phyloP scores from a whole-genome alignment of 2,113 vertebrate genomes.

The Cyrtonyx montezumae region DNA sequence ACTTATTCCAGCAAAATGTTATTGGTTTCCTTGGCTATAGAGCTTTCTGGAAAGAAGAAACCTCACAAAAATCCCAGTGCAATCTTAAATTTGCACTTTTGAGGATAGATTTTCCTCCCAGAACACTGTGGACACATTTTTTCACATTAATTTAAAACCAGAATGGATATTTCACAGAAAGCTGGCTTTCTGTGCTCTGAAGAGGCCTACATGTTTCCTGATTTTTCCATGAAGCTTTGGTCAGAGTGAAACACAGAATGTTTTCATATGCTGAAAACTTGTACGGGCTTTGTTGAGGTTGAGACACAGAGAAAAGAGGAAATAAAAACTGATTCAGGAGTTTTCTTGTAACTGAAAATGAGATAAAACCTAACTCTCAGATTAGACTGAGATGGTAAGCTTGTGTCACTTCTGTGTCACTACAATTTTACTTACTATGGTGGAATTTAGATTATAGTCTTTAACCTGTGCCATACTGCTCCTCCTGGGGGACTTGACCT shows the following conservation, averaged over 20 bases:
- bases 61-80: constrained; percentile 2
- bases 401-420: neutral
- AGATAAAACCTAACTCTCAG: neutral
- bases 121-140: neutral
- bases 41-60: constrained; percentile 16
- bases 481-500: neutral
- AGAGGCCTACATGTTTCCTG: neutral
- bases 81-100: constrained; percentile 36
- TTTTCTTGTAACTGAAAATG: neutral
- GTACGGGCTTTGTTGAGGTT: neutral
- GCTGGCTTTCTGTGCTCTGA: constrained; percentile 4
- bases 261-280: neutral
- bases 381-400: neutral
- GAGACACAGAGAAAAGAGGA: neutral
- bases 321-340: neutral
- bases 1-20: constrained; percentile 53
- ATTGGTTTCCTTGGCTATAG: constrained; percentile 63
- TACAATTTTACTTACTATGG: neutral
- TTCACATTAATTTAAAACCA: neutral
- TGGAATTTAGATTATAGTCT: neutral
- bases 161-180: constrained; percentile 16
- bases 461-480: neutral
- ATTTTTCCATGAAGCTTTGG: constrained; percentile 10
- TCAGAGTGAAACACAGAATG: neutral
- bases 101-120: constrained; percentile 27